Evolutionary conservation across 1,140 invertebrate genomes (phyloP), one percentile per base, ranked within the genome.

Genomic region (Dinothrombium tinctorium): DNA sequence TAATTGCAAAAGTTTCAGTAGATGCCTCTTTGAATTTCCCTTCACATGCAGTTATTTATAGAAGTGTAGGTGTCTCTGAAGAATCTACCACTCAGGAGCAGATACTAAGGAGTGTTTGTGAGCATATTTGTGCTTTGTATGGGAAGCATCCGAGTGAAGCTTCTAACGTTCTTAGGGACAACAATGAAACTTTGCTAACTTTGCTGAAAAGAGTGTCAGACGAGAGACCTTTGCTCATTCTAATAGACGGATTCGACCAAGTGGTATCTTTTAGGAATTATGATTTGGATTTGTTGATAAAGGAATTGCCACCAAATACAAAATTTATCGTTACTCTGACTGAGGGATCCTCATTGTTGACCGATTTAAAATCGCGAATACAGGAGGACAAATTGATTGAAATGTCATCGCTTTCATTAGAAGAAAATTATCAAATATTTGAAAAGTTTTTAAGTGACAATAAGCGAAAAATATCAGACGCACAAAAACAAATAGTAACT

Each of bases 1-100:
- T 96, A 38, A 86, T 83, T 1, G 64, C 82, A 4, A 59, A 78
- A 6, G 73, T 75, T 2, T 67, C 74, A 48, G 67, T 73, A 4
- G 68, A 21, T 11, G 12, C 12, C n/a, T 15, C 12, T 17, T 21
- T 12, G 2, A 22, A 22, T 19, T 21, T 17, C 69, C 21, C 76
- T 49, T 60, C 69, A 8, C 59, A 64, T 46, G 49, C 68, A 2
- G 48, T 72, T 9, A 53, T 70, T 29, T 36, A 36, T 21, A 19
- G 33, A 12, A 22, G 63, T 15, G 53, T 59, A 22, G 71, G 72
- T 39, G 61, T 73, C 20, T 75, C 74, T 28, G 61, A 67, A 11
- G 64, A 69, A 50, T 74, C 72, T 29, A 65, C 64, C 42, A 75
- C 70, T 32, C 62, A 69, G 0, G 67, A 70, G 50, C 66, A 68